A percentile compares a stretch with the other conserved stretches of the same genome.
Evolutionary conservation across 2,797 vertebrate species (phyloP).

Genomic region (Chrysocyon brachyurus): DNA sequence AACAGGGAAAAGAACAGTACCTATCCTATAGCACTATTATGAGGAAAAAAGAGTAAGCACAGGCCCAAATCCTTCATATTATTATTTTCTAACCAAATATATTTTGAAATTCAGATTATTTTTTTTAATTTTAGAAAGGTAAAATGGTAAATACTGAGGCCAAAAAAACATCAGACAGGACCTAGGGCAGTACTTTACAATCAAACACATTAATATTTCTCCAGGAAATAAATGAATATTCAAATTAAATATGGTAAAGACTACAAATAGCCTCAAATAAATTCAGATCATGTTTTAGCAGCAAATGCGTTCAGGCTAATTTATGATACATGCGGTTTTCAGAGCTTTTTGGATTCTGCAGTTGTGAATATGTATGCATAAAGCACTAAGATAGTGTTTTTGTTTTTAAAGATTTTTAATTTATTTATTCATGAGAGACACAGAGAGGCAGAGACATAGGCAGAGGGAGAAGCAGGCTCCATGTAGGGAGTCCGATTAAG

Average conservation of each 20-base stretch:
- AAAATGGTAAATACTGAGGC: neutral
- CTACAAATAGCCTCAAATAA: neutral
- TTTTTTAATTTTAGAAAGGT: neutral
- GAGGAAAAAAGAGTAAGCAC: neutral
- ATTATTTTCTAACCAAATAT: neutral
- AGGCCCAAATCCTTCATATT: neutral
- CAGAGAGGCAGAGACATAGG: no score
- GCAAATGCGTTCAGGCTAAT: neutral
- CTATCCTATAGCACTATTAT: neutral
- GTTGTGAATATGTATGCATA: neutral
- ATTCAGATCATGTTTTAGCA: conserved; percentile 13
- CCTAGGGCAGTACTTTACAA: neutral
- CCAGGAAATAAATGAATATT: neutral
- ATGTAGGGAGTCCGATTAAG: no score
- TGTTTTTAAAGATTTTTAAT: no score
- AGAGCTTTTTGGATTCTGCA: conserved; percentile 16
- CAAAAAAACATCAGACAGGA: neutral
- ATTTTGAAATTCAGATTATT: neutral
- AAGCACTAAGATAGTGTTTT: neutral
- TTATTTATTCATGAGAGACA: no score
- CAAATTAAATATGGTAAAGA: conserved; percentile 10
- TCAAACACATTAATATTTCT: neutral
- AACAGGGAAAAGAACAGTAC: neutral
- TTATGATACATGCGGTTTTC: neutral
- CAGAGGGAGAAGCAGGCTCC: no score